These are phyloP conservation scores for Antechinus flavipes DNA, from an alignment of 2,113 vertebrate genomes.

Conservation along the genomic window DNA sequence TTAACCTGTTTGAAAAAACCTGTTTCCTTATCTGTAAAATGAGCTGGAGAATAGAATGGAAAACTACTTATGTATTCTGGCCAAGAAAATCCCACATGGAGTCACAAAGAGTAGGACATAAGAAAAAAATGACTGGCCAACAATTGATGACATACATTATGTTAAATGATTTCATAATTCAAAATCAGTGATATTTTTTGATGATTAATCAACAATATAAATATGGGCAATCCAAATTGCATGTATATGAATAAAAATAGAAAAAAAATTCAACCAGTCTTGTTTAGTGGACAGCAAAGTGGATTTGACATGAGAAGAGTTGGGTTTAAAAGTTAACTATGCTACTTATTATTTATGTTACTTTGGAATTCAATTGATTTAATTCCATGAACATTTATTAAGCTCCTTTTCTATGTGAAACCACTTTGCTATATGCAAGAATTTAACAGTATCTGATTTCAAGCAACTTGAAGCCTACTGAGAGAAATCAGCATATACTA, in stretches of 20 bases:
- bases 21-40: too few relatives aligned
- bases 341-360: background rate
- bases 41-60: too few relatives aligned
- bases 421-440: background rate
- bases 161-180: background rate
- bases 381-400: background rate
- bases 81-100: too few relatives aligned
- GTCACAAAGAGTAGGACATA: too few relatives aligned
- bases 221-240: background rate
- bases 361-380: background rate
- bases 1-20: too few relatives aligned
- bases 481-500: background rate
- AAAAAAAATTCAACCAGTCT: background rate
- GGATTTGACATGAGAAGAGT: background rate
- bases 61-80: too few relatives aligned
- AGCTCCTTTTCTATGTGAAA: background rate
- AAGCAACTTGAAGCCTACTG: background rate
- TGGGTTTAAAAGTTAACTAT: background rate
- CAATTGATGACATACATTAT: background rate
- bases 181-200: background rate
- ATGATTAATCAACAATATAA: background rate
- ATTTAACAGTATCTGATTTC: background rate
- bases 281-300: background rate
- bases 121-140: too few relatives aligned
- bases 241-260: background rate